Percentiles rank a stretch among this genome's conserved stretches.
Evolutionary conservation across 2,113 vertebrate genomes (phyloP).

Genomic region (Corvus cornix): DNA sequence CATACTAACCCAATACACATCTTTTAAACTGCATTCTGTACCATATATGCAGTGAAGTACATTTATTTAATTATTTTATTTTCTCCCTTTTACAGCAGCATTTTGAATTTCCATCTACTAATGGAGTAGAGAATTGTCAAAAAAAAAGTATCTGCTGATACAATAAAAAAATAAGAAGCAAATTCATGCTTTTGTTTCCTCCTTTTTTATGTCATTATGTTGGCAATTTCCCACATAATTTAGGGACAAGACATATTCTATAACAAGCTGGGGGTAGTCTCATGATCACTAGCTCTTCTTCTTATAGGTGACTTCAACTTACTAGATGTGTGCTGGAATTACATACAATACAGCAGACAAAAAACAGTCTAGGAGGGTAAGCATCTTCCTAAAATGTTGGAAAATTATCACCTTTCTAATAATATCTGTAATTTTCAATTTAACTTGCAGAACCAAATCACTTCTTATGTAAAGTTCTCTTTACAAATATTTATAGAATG

Average conservation of each 20-base stretch:
- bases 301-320: neutral
- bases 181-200: neutral
- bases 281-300: neutral
- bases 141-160: neutral
- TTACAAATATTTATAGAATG: constrained; percentile 3
- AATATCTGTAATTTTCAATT: constrained; percentile 10
- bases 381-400: neutral
- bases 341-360: neutral
- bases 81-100: neutral
- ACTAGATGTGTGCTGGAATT: neutral
- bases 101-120: neutral
- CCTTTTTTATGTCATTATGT: neutral
- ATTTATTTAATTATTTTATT: neutral
- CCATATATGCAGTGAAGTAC: neutral
- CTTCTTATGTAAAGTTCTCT: neutral
- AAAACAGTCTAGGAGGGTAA: neutral
- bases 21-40: neutral
- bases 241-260: neutral
- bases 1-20: neutral
- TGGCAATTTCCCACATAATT: neutral
- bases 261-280: neutral
- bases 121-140: neutral
- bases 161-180: neutral
- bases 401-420: constrained; percentile 50
- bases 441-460: constrained; percentile 5